phyloP scores from a whole-genome alignment of 37 sponge, comb jelly and placozoan species.

The Dysidea cf. avara region DNA sequence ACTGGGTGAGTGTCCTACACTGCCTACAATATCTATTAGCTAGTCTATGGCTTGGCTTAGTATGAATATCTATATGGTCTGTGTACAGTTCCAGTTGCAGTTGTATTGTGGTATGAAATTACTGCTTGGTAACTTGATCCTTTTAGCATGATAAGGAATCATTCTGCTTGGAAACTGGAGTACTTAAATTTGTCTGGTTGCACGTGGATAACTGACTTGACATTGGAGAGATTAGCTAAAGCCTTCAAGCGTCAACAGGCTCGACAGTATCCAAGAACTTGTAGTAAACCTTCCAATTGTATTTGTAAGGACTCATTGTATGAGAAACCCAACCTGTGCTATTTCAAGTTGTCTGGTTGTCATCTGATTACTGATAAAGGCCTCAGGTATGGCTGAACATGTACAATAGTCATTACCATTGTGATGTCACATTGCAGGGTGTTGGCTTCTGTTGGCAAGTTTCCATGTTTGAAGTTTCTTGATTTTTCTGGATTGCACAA shows the following conservation, averaged over 20 bases:
- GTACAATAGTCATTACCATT: neutral
- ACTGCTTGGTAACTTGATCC: neutral
- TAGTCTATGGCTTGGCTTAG: too few relatives aligned
- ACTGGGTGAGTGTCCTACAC: slow-evolving; percentile 62
- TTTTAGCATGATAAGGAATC: slow-evolving; percentile 3
- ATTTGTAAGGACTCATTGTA: neutral
- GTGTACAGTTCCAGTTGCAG: too few relatives aligned
- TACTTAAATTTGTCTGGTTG: slow-evolving; percentile 71
- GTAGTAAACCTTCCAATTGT: too few relatives aligned
- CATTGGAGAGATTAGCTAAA: slow-evolving; percentile 63
- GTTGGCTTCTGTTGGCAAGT: slow-evolving; percentile 27
- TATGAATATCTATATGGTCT: too few relatives aligned
- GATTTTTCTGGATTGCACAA: slow-evolving; percentile 76
- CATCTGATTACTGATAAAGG: slow-evolving; percentile 76
- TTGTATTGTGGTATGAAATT: too few relatives aligned
- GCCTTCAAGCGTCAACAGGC: slow-evolving; percentile 12
- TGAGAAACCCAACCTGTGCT: slow-evolving; percentile 27
- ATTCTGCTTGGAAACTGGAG: slow-evolving; percentile 31
- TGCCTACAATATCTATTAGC: too few relatives aligned
- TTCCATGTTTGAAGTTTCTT: slow-evolving; percentile 52
- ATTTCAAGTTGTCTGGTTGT: slow-evolving; percentile 72
- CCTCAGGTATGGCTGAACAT: slow-evolving; percentile 51
- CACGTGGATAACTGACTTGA: slow-evolving; percentile 54
- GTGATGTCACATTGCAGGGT: neutral
- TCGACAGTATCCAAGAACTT: too few relatives aligned